Evolutionary conservation across 2,888 invertebrate genomes (phyloP), one percentile per base, ranked within the genome.

Genomic region (Sinhomidia bicolor): DNA sequence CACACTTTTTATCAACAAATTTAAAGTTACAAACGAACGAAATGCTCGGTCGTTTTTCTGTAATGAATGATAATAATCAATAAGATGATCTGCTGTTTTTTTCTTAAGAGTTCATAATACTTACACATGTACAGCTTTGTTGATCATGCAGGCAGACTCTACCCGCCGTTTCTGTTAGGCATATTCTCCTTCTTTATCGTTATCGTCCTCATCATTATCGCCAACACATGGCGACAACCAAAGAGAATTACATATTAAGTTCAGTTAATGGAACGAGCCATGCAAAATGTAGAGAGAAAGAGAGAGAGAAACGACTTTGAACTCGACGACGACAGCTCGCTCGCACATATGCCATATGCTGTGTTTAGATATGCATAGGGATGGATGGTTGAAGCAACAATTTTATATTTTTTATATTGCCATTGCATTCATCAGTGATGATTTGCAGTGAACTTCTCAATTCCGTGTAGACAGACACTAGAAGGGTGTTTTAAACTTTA

Each of bases 191-290:
- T 51, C 17, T 51, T 51, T 51, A n/a, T 51, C 47, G 12, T 20
- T 20, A 54, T 54, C 54, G 20, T 54, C 9, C 6, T 76, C 47
- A 47, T 76, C 54, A 20, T 79, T 36, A 32, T 32, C 57, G 57
- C 14, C 51, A 83, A 20, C 83, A 84, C 76, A 84, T 76, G 76
- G 47, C 62, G 47, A 68, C 51, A 71, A 44, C 71, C 71, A 71
- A 62, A 32, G 51, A 82, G 68, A 82, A 51, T 29, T 62, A 62
- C 26, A 62, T 3, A 1, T 32, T 9, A 14, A 76, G 26, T 3
- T 54, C 17, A 78, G 20, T 20, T 36, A 41, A 36, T 51, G 71
- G 82, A 60, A 83, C 60, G 71, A 74, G 83, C 71, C 83, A 62
- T 65, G 65, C 32, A 80, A 41, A 80, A 29, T n/a, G n/a, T n/a